phyloP scores from a whole-genome alignment of 1,140 invertebrate species.

The Psilanteris sp. region DNA sequence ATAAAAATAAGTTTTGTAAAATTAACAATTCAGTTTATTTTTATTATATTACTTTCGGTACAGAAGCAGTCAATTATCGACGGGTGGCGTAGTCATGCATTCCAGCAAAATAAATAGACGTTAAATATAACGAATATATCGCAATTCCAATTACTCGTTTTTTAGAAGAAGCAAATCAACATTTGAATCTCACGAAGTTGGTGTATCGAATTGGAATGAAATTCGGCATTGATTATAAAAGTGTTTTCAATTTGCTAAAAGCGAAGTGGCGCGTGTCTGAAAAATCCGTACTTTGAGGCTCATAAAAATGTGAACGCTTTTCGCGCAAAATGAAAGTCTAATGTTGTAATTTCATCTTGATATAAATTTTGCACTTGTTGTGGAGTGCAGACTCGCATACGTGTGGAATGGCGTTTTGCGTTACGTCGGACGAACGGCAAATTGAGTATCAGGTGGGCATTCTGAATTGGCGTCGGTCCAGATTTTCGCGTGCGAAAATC shows the following conservation, averaged over 20 bases:
- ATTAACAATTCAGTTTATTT: too few species aligned
- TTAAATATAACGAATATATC: not conserved
- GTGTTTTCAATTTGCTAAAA: slow-evolving; percentile 57
- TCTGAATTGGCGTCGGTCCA: slow-evolving; percentile 36
- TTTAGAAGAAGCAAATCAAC: not conserved
- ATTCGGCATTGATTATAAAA: slow-evolving; percentile 33
- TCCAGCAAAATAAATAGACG: not conserved
- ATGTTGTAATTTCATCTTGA: slow-evolving; percentile 51
- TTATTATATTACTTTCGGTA: too few species aligned
- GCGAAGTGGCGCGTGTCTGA: slow-evolving; percentile 21
- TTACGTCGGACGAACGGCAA: slow-evolving; percentile 37
- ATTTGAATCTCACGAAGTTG: not conserved
- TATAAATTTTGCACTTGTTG: slow-evolving; percentile 57
- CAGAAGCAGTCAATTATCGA: too few species aligned
- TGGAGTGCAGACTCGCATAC: slow-evolving; percentile 1
- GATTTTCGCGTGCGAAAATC: slow-evolving; percentile 34
- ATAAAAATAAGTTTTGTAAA: too few species aligned
- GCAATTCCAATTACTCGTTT: slow-evolving; percentile 1
- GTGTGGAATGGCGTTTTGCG: slow-evolving; percentile 23
- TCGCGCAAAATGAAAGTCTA: slow-evolving; percentile 46
- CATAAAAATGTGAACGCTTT: slow-evolving; percentile 41
- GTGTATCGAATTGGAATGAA: slow-evolving; percentile 10
- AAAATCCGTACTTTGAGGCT: slow-evolving; percentile 30
- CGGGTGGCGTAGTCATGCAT: too few species aligned
- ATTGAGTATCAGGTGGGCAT: slow-evolving; percentile 44